A percentile compares a stretch with the other conserved stretches of the same genome.
phyloP scores from a whole-genome alignment of 1,140 invertebrate species.

The Euura lappo region DNA sequence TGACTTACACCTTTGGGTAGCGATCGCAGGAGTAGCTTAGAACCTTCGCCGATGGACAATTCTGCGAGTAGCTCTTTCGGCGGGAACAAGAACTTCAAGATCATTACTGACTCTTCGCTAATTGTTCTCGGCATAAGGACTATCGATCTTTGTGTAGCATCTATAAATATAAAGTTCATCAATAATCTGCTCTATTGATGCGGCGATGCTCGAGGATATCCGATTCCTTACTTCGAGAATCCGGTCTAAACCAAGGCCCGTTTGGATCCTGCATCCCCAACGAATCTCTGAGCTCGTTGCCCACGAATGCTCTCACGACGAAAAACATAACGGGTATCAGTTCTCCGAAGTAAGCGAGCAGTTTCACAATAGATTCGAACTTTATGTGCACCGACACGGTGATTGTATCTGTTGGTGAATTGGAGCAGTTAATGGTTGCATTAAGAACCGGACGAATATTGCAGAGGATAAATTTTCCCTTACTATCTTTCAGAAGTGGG shows the following conservation, averaged over 20 bases:
- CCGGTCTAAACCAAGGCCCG: conserved; percentile 51
- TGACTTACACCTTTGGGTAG: too few relatives aligned
- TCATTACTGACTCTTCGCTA: conserved; percentile 67
- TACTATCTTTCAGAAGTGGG: conserved; percentile 67
- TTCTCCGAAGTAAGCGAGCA: conserved; percentile 76
- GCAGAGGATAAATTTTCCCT: conserved; percentile 34
- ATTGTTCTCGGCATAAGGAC: conserved; percentile 77
- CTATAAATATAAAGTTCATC: conserved; percentile 47
- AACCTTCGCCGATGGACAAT: too few relatives aligned
- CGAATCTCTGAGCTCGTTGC: conserved; percentile 68
- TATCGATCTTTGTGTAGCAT: conserved; percentile 74
- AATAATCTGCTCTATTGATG: too few relatives aligned
- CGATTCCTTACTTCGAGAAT: too few relatives aligned
- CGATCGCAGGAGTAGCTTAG: too few relatives aligned
- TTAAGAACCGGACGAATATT: conserved; percentile 15
- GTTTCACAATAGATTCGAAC: conserved; percentile 70
- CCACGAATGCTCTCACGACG: conserved; percentile 71
- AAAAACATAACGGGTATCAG: conserved; percentile 78
- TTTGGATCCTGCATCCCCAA: conserved; percentile 65
- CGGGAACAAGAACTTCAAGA: conserved; percentile 70
- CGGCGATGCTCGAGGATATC: too few relatives aligned
- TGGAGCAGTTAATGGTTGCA: conserved; percentile 11
- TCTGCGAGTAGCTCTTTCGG: conserved; percentile 41
- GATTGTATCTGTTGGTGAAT: conserved; percentile 42
- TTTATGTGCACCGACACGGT: conserved; percentile 68